Evolutionary conservation across 2,113 vertebrate species (phyloP).

Genomic region (Reinhardtius hippoglossoides): DNA sequence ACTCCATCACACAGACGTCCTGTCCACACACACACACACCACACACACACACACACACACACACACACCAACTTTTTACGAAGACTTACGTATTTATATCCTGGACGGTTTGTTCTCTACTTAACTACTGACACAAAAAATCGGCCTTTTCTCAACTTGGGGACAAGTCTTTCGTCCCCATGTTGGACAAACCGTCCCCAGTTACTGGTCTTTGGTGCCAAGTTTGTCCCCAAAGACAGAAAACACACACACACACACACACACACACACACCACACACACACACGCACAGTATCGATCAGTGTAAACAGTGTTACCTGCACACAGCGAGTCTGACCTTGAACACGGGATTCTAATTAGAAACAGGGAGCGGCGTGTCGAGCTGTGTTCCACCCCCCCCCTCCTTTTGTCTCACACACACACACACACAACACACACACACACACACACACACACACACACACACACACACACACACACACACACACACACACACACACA

Average conservation of each 20-base stretch:
- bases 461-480: not conserved
- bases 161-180: not conserved
- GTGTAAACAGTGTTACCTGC: conserved; percentile 37
- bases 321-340: conserved; percentile 25
- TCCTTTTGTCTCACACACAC: not conserved
- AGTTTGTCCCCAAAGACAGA: not conserved
- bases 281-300: conserved; percentile 7
- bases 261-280: not conserved
- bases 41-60: conserved; percentile 10
- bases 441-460: not conserved
- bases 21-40: conserved; percentile 1
- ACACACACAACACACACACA: not conserved
- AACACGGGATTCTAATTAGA: conserved; percentile 32
- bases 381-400: not conserved
- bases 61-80: not conserved
- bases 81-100: not conserved
- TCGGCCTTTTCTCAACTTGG: not conserved
- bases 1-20: conserved; percentile 24
- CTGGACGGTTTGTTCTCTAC: too few species aligned
- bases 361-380: not conserved
- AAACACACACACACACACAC: not conserved
- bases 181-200: not conserved
- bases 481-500: not conserved
- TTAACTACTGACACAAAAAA: not conserved
- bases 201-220: not conserved